Percentiles rank a stretch among this genome's conserved stretches.
These are phyloP conservation scores for Drosophila maculinotata DNA, from an alignment of 2,888 invertebrate genomes.

Conservation along the genomic window DNA sequence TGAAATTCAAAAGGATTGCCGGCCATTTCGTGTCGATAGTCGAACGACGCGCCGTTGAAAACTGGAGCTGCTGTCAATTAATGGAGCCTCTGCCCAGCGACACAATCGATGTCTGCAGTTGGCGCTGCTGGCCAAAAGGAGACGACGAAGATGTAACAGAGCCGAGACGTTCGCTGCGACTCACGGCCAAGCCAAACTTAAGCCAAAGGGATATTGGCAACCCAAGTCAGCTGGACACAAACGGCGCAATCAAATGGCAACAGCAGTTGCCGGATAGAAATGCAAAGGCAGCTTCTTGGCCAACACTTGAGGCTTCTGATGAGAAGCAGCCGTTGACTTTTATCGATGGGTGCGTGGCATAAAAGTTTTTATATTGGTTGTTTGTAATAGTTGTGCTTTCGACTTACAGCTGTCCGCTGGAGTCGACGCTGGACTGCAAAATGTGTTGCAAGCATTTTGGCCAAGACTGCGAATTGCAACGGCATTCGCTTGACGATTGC, in stretches of 20 bases:
- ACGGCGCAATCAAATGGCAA: constrained; percentile 36
- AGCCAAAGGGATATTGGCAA: constrained; percentile 28
- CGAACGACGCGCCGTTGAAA: constrained; percentile 41
- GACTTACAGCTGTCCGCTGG: constrained; percentile 32
- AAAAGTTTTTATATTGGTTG: constrained; percentile 60
- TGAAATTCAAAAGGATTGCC: constrained; percentile 40
- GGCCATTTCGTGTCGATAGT: constrained; percentile 42
- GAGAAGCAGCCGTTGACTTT: constrained; percentile 27
- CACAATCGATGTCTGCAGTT: constrained; percentile 30
- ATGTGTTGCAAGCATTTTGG: constrained; percentile 50
- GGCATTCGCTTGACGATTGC: constrained; percentile 48
- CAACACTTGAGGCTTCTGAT: constrained; percentile 38
- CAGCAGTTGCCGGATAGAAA: constrained; percentile 29
- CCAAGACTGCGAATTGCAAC: constrained; percentile 26
- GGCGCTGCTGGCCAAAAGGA: constrained; percentile 37
- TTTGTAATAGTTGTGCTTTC: constrained; percentile 52
- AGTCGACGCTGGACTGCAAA: constrained; percentile 36
- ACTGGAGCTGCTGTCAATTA: constrained; percentile 37
- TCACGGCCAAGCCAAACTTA: constrained; percentile 41
- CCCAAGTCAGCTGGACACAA: constrained; percentile 32
- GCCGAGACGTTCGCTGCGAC: constrained; percentile 37
- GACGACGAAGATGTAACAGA: background rate
- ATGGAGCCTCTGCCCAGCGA: constrained; percentile 28
- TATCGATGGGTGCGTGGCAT: constrained; percentile 53
- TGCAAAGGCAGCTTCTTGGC: constrained; percentile 15